Conservation (phyloP, 2,888 invertebrate genomes). For the Acleris literana region DNA sequence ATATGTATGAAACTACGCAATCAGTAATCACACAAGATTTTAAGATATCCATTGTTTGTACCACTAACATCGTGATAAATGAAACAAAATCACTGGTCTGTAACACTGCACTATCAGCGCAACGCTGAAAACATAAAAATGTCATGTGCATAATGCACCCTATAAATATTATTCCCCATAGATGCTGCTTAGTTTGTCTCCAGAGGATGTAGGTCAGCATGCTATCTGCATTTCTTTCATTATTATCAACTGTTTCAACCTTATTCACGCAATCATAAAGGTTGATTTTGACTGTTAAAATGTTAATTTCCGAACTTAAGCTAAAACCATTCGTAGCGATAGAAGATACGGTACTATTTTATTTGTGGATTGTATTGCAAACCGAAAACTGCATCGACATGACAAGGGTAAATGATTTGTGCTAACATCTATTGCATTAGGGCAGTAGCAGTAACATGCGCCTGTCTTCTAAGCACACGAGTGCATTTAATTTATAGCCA, state of each 20-base stretch:
- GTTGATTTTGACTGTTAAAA: constrained; percentile 45
- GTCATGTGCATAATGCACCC: constrained; percentile 81
- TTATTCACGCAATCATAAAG: constrained; percentile 50
- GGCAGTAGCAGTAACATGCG: constrained; percentile 74
- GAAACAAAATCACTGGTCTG: constrained; percentile 55
- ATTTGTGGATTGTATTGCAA: constrained; percentile 27
- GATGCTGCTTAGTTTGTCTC: constrained; percentile 72
- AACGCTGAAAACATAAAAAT: constrained; percentile 79
- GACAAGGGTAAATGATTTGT: constrained; percentile 63
- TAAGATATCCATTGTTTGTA: constrained; percentile 1
- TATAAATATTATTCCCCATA: constrained; percentile 79
- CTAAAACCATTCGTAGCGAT: constrained; percentile 25
- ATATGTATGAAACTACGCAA: no score
- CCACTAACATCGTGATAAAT: constrained; percentile 42
- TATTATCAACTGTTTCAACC: constrained; percentile 48
- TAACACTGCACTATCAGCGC: constrained; percentile 64
- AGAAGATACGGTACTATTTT: constrained; percentile 37
- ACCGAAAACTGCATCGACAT: constrained; percentile 44
- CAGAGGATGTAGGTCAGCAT: constrained; percentile 80
- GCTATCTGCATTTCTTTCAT: constrained; percentile 54
- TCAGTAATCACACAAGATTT: not conserved
- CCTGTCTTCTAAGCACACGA: constrained; percentile 57
- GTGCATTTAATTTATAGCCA: constrained; percentile 71
- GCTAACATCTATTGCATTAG: constrained; percentile 66
- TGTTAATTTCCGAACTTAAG: not conserved